Percentiles rank a stretch among this genome's conserved stretches.
Conservation (phyloP, 1,140 invertebrate species). For the Latrodectus geometricus region DNA sequence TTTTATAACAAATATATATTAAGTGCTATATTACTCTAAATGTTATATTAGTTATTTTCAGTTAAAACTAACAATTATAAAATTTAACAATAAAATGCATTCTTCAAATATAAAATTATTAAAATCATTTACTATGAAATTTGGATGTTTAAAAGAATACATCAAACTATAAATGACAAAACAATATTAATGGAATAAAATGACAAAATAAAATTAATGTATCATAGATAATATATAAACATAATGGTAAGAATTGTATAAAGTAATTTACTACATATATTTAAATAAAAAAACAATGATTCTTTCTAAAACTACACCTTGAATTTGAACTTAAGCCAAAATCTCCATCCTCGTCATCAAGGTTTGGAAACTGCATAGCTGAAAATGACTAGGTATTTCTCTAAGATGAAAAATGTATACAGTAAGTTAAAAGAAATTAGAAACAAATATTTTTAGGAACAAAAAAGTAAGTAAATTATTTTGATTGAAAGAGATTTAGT, state of each 20-base stretch:
- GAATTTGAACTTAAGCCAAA: slow-evolving; percentile 2
- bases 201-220: neutral
- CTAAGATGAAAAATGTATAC: neutral
- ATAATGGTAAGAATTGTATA: too few relatives aligned
- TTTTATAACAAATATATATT: too few relatives aligned
- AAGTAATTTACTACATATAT: too few relatives aligned
- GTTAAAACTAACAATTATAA: too few relatives aligned
- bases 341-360: slow-evolving; percentile 42
- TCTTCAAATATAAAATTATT: neutral
- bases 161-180: slow-evolving; percentile 14
- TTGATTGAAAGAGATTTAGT: neutral
- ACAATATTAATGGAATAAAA: neutral
- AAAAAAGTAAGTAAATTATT: neutral
- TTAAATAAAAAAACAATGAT: too few relatives aligned
- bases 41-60: too few relatives aligned
- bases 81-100: too few relatives aligned
- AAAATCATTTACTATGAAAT: neutral
- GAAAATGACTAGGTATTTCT: neutral
- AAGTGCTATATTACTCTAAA: too few relatives aligned
- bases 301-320: neutral
- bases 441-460: too few relatives aligned
- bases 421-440: neutral
- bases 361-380: slow-evolving; percentile 2
- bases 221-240: too few relatives aligned
- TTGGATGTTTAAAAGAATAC: neutral